A percentile compares a stretch with the other conserved stretches of the same genome.
Evolutionary conservation across 2,797 vertebrate species (phyloP).

Genomic region (Cynopterus sphinx): DNA sequence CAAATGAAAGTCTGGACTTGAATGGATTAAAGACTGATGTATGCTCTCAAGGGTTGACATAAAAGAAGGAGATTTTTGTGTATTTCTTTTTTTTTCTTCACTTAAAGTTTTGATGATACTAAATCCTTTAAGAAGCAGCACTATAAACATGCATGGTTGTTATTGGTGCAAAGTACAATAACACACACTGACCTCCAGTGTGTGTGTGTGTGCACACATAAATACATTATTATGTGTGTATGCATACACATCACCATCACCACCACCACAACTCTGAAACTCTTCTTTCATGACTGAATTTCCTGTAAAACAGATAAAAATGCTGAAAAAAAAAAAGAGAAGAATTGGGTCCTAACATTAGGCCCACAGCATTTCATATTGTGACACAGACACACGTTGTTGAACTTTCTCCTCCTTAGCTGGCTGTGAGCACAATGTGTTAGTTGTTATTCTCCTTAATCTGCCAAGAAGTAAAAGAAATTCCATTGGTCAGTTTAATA

Average conservation of each 20-base stretch:
- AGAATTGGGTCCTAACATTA: not conserved
- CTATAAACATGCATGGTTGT: not conserved
- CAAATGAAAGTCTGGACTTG: not conserved
- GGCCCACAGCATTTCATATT: conserved; percentile 28
- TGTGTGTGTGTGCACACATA: no score
- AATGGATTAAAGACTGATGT: not conserved
- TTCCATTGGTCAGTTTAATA: not conserved
- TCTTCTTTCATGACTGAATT: not conserved
- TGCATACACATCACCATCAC: no score
- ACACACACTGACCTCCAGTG: not conserved
- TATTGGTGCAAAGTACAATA: not conserved
- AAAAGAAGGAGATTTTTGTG: not conserved
- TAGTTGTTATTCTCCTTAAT: conserved; percentile 45
- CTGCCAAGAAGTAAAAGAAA: conserved; percentile 30
- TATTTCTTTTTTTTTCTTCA: not conserved
- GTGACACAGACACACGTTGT: not conserved
- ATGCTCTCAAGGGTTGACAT: not conserved
- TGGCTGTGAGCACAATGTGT: not conserved
- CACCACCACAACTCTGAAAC: not conserved
- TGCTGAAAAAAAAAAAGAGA: not conserved
- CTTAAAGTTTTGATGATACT: not conserved
- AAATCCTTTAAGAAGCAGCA: not conserved
- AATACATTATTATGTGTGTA: no score
- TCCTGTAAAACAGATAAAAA: not conserved
- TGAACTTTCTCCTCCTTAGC: conserved; percentile 36